phyloP scores from a whole-genome alignment of 2,888 invertebrate genomes.

The Pollenia angustigena region DNA sequence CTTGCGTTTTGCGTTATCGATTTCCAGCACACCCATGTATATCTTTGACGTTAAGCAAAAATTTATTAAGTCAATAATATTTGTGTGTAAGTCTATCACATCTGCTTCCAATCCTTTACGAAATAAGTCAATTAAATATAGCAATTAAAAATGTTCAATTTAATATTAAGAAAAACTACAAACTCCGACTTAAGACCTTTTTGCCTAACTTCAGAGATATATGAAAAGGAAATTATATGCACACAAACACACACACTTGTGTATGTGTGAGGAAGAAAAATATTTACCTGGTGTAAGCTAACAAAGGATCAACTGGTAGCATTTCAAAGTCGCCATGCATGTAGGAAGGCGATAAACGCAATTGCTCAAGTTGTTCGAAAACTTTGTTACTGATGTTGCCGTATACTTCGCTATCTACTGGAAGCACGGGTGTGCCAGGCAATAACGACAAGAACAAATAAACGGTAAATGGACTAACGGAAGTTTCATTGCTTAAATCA shows the following conservation, averaged over 20 bases:
- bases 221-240: no score
- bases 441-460: slow-evolving; percentile 90
- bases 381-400: slow-evolving; percentile 75
- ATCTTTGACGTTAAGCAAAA: no score
- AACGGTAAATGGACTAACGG: slow-evolving; percentile 82
- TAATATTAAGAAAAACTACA: no score
- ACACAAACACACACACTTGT: not conserved
- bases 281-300: slow-evolving; percentile 89
- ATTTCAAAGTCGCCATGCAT: slow-evolving; percentile 87
- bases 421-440: slow-evolving; percentile 90
- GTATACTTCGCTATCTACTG: slow-evolving; percentile 79
- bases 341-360: slow-evolving; percentile 86
- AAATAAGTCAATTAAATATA: no score
- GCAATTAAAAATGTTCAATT: no score
- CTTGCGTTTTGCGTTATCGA: no score
- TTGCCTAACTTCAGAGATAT: no score
- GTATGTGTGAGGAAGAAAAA: not conserved
- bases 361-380: slow-evolving; percentile 80
- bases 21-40: no score
- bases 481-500: slow-evolving; percentile 66
- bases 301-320: slow-evolving; percentile 85
- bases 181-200: no score
- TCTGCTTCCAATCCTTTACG: no score
- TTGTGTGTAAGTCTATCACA: no score
- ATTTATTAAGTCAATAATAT: no score